These are phyloP conservation scores for Pangasius djambal DNA, from an alignment of 2,797 vertebrate species.

Conservation along the genomic window DNA sequence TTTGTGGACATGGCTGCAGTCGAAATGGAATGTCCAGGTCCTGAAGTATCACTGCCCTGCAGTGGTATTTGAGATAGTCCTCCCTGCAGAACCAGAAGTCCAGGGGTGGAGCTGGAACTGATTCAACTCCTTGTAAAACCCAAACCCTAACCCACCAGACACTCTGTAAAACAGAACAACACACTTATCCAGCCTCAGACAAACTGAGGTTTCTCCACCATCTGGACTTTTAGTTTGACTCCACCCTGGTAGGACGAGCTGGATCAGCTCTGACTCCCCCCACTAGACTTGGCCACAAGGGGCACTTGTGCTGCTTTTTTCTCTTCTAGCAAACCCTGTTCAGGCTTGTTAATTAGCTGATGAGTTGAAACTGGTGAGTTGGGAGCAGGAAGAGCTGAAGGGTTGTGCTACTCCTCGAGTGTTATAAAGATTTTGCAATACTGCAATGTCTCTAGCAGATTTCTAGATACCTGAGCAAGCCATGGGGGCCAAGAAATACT, in stretches of 20 bases:
- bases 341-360: not conserved
- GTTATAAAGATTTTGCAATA: not conserved
- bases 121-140: not conserved
- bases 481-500: not conserved
- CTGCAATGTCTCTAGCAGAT: not conserved
- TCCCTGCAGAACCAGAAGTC: not conserved
- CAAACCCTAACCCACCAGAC: not conserved
- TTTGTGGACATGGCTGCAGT: not conserved
- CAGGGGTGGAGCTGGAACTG: not conserved
- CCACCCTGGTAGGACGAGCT: no score
- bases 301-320: not conserved
- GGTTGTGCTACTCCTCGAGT: not conserved
- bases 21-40: not conserved
- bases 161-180: not conserved
- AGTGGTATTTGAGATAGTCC: not conserved
- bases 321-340: not conserved
- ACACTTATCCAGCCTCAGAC: not conserved
- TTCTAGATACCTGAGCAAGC: not conserved
- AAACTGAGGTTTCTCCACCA: not conserved
- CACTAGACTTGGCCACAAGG: no score
- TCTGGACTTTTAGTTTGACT: not conserved
- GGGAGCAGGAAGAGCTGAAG: not conserved
- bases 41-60: not conserved
- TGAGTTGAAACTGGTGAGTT: not conserved
- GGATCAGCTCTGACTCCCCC: not conserved